phyloP scores from a whole-genome alignment of 2,797 vertebrate species.

The Graptemys geographica region DNA sequence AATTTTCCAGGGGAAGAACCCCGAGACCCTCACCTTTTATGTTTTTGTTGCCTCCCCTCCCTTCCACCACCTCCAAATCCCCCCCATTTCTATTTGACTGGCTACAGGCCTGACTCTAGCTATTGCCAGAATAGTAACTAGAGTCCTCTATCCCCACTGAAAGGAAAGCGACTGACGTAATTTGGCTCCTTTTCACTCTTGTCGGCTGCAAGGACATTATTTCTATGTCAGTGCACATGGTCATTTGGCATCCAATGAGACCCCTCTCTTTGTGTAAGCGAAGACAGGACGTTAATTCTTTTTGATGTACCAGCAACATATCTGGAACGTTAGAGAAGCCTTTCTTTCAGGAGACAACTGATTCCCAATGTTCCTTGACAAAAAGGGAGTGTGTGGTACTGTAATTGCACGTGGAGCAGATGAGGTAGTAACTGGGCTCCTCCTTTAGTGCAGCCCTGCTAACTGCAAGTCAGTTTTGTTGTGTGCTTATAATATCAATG shows the following conservation, averaged over 20 bases:
- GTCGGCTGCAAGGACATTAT: conserved; percentile 45
- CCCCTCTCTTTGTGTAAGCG: conserved; percentile 56
- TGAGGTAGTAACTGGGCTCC: not conserved
- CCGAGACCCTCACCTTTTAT: not conserved
- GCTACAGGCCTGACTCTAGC: conserved; percentile 32
- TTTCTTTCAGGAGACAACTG: conserved; percentile 34
- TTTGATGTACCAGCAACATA: conserved; percentile 36
- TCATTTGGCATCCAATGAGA: conserved; percentile 16
- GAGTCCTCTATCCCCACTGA: conserved; percentile 48
- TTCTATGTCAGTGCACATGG: conserved; percentile 51
- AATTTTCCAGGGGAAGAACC: not conserved
- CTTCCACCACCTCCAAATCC: not conserved
- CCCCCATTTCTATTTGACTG: conserved; percentile 12
- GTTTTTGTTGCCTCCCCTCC: conserved; percentile 5
- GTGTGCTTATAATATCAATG: conserved; percentile 29
- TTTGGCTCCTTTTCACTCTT: conserved; percentile 47
- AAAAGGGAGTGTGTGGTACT: not conserved
- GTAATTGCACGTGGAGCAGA: not conserved
- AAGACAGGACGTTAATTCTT: conserved; percentile 61
- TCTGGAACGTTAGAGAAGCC: not conserved
- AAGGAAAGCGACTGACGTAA: conserved; percentile 65
- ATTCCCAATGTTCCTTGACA: not conserved
- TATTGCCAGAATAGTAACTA: conserved; percentile 65
- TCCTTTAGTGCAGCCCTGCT: not conserved
- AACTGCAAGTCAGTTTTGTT: not conserved